Conservation (phyloP, 2,797 vertebrate genomes). For the Eulemur coronatus region DNA sequence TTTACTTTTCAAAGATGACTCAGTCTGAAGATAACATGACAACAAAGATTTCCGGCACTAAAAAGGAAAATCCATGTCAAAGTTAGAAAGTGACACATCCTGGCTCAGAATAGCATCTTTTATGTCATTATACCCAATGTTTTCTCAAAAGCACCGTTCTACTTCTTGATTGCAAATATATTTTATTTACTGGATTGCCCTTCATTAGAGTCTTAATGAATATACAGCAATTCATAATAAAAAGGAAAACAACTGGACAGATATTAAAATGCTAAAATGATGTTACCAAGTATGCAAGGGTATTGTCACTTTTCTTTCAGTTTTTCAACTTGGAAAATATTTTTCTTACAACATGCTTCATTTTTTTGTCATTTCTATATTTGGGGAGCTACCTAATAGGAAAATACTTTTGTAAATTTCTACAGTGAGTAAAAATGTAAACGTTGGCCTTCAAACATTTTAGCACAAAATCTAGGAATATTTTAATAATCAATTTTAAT, state of each 20-base stretch:
- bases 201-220: background rate
- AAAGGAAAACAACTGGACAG: background rate
- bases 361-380: background rate
- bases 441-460: background rate
- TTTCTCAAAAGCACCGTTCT: background rate
- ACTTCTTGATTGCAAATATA: background rate
- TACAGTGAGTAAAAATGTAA: constrained; percentile 54
- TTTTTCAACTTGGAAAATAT: background rate
- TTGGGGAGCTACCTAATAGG: background rate
- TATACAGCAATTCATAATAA: background rate
- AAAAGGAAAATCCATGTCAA: background rate
- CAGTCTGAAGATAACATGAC: background rate
- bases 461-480: background rate
- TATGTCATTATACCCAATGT: background rate
- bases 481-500: constrained; percentile 48
- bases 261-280: background rate
- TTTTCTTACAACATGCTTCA: background rate
- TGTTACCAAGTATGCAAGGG: background rate
- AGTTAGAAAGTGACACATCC: background rate
- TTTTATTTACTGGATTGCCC: background rate
- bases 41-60: background rate
- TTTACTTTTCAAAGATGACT: constrained; percentile 59
- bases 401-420: constrained; percentile 38
- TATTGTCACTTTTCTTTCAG: background rate
- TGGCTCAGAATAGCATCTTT: constrained; percentile 29